A percentile compares a stretch with the other conserved stretches of the same genome.
These are phyloP conservation scores for Himantopus leucocephalus DNA, from an alignment of 2,113 vertebrate species.

Conservation along the genomic window DNA sequence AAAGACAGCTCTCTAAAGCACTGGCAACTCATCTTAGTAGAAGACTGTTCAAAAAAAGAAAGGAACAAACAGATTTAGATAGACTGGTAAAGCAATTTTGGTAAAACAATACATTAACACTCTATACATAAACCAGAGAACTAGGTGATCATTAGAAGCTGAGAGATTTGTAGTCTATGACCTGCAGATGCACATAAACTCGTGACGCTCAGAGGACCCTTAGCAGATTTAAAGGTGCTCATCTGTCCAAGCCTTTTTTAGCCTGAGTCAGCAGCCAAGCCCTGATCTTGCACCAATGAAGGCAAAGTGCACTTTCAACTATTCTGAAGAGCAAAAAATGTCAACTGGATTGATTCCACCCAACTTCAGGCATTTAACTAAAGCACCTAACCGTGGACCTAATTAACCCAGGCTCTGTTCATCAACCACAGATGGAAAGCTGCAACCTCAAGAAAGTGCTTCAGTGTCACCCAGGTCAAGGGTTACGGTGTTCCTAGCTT, in stretches of 20 bases:
- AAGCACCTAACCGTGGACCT: not conserved
- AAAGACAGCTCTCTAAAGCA: conserved; percentile 35
- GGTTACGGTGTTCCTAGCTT: not conserved
- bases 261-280: not conserved
- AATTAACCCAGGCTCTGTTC: not conserved
- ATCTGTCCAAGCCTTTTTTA: not conserved
- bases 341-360: not conserved
- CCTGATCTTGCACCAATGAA: not conserved
- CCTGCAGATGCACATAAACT: not conserved
- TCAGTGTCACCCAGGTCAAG: not conserved
- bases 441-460: not conserved
- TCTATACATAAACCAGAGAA: not conserved
- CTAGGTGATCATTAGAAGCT: not conserved
- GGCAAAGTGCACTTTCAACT: not conserved
- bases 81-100: not conserved
- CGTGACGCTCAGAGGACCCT: not conserved
- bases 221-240: not conserved
- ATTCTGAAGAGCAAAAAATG: not conserved
- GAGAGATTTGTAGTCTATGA: not conserved
- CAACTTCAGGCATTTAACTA: not conserved
- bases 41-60: not conserved
- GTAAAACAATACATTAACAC: not conserved
- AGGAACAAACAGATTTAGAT: not conserved
- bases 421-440: not conserved
- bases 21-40: conserved; percentile 36